Evolutionary conservation across 2,797 vertebrate genomes (phyloP), one percentile per base, ranked within the genome.

Genomic region (Antrozous pallidus): DNA sequence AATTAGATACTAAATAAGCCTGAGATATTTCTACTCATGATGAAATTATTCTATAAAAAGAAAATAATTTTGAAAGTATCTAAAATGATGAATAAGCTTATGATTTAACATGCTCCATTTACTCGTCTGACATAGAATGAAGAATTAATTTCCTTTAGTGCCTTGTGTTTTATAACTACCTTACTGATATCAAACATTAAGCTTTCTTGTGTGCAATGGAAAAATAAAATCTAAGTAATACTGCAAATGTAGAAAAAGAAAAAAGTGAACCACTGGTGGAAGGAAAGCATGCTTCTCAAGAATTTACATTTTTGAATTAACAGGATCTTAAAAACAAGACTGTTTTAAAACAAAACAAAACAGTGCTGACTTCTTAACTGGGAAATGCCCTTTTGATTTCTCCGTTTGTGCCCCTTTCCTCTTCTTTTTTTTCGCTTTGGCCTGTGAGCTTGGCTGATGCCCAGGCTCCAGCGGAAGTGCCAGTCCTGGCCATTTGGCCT

Each of bases 1-100:
- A 83, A 77, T 38, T 87, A 49, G 61, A 61, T 69, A 49, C 73
- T 94, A 79, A 94, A 67, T 88, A 92, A 92, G 11, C 56, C 18
- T 49, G 40, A 94, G 22, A 18, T 78, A 84, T 65, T 84, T 67
- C 33, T 84, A 77, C 6, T n/a, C 38, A 56, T 45, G 40, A 69
- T 73, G 61, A 58, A 88, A 95, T 95, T 94, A 81, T 81, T 89
- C 42, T 89, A 69, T 80, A 74, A 75, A 92, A 93, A 69, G 42
- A 33, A 78, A 92, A 74, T 88, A 83, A 71, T 38, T 86, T 71
- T 77, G 7, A 82, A 69, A 71, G 38, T 73, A 91, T 77, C 36
- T 71, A 73, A 95, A 84, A 49, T 75, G 42, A n/a, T 89, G 31
- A 93, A n/a, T 88, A 93, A 67, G 40, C 13, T 40, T 92, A 24